phyloP scores from a whole-genome alignment of 2,113 vertebrate species.

The Nothocercus nigrocapillus region DNA sequence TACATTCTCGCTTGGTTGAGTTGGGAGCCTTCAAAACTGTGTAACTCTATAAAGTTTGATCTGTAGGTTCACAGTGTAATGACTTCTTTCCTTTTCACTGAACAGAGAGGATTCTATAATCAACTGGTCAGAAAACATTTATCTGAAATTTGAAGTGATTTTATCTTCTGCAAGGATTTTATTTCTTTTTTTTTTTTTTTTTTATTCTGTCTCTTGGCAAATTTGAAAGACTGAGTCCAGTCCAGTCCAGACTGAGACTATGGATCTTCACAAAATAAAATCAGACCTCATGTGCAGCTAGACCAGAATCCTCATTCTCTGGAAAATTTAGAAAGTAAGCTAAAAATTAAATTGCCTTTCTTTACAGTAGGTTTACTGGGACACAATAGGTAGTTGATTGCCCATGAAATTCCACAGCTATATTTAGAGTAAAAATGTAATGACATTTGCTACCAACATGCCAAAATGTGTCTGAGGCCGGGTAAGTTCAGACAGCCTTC shows the following conservation, averaged over 20 bases:
- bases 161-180: background rate
- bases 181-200: too few relatives aligned
- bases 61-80: background rate
- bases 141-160: background rate
- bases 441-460: background rate
- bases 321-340: background rate
- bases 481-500: background rate
- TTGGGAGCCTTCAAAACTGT: background rate
- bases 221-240: background rate
- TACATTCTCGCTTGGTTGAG: background rate
- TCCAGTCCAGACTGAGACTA: too few relatives aligned
- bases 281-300: fast-evolving
- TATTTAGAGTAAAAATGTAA: background rate
- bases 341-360: background rate
- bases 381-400: background rate
- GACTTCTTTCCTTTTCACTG: background rate
- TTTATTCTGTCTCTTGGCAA: background rate
- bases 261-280: background rate
- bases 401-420: background rate
- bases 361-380: background rate
- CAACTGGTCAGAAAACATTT: fast-evolving
- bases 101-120: background rate
- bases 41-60: background rate
- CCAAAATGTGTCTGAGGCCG: background rate
- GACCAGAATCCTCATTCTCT: background rate